Base-by-base conservation (phyloP, 1,140 invertebrate species). In the Platyura marginata region DNA sequence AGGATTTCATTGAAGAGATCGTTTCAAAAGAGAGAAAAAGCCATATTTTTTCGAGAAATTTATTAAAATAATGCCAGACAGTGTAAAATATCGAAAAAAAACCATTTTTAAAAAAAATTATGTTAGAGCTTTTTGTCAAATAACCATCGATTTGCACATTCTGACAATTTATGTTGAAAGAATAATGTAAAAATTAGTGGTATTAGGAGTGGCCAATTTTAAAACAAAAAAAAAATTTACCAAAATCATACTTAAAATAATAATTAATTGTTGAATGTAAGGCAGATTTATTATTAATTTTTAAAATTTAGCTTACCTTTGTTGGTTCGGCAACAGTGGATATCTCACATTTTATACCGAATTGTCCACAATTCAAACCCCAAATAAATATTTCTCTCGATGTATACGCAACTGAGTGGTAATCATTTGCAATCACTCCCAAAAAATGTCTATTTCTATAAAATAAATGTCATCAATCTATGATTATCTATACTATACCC, bases 281-380 rank as follows among this genome's bases (percentile, higher is more conserved):
- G 18, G 2, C 11, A 18, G 40, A 15, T 22, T 6, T 21, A 32
- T 15, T 34, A 19, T 11, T 21, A 21, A 19, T 16, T 43, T 36
- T 29, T n/a, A 6, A 32, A 44, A 37, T 25, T 10, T 8, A 23
- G 2, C 2, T 13, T 29, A 41, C 40, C 29, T 43, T 25, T 13
- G 15, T 32, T 15, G 18, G 37, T 40, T 20, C 16, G 10, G 35
- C 46, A 8, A 45, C 49, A 41, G 49, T 50, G 3, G 40, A 13
- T 3, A 22, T 19, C 4, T 3, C 13, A 3, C 3, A 18, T 43
- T 44, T 47, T 8, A 55, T 61, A 48, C 79, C 78, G 40, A 83
- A 61, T 58, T 83, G 80, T 20, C 80, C 80, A 44, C 68, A 71
- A 65, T 84, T 79, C 5, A 77, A 61, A 22, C 80, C 80, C 69